Base-by-base conservation (phyloP, 2,113 vertebrate genomes). In the Corythornis madagascariensis region DNA sequence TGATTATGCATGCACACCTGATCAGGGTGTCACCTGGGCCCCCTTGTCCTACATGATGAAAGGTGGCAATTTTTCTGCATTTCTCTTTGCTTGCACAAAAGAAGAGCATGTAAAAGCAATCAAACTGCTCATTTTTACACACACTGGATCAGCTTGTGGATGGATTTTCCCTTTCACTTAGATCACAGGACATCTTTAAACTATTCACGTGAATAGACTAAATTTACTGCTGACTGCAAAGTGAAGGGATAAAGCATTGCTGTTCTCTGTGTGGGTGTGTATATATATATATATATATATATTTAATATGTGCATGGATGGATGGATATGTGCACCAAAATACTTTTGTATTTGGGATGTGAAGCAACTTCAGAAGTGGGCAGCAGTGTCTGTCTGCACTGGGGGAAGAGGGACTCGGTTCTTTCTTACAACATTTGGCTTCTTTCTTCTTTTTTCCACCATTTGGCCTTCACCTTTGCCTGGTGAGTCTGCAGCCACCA, bases 1-100 rank as follows among this genome's bases (percentile, higher is more conserved):
- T 97, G 98, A 99, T 99, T 99, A 99, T 99, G 98, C 98, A 99
- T 97, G 98, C 98, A 98, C 98, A 99, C 98, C 99, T 99, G 99
- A 99, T 99, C 98, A 98, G 98, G 74, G 97, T 98, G 98, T 99
- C 99, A 99, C 98, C 98, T 97, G 97, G 97, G 98, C 97, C 97
- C 96, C 97, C 98, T 97, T 95, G 86, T 98, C 97, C 98, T 89
- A 98, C 98, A 98, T 98, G 99, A 99, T 98, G 98, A 98, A 99
- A 99, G 97, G 97, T 98, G 97, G 98, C 98, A 98, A 99, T 99
- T 99, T 98, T 98, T 98, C 98, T 98, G 98, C 97, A 97, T 98
- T 98, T 98, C 97, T 98, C 98, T 98, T 98, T 93, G 97, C 98
- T 98, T 98, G 98, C 98, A 98, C 98, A 98, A 98, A 97, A 98